Base-by-base conservation (phyloP, 2,888 invertebrate genomes). In the Meteorus cinctellus region DNA sequence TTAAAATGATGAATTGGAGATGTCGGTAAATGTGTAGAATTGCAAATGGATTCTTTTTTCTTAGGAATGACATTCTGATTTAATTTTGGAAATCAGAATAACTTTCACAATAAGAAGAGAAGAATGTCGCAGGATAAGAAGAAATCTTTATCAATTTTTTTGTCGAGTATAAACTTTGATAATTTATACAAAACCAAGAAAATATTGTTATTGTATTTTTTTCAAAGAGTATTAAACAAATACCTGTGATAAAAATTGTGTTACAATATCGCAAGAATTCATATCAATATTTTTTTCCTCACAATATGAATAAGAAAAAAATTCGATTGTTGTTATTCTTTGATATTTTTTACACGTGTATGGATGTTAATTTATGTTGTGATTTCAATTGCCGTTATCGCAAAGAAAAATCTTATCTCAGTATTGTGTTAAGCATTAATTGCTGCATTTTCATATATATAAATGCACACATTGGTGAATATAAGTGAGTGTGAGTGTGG, bases 351-450 rank as follows among this genome's bases (percentile, higher is more conserved):
- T 19, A 48, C 55, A 55, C 55, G 55, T 55, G 1, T 24, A 8
- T 48, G 4, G n/a, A 48, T 48, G 48, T 66, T 66, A 66, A 66
- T 41, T 41, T 66, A 41, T 19, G 55, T 55, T 55, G 55, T 8
- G 55, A 55, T 55, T 55, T 24, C 55, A 55, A 55, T 55, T 55
- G 55, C 19, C 8, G n/a, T 55, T 55, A 55, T 55, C 55, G 19
- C 19, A 10, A 19, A 55, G n/a, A 6, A 10, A 27, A 66, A 66
- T 66, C 66, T 73, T n/a, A 51, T 51, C 51, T 68, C 29, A 29
- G 27, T 72, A 36, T 66, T 66, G 34, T 65, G 55, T 66, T 65
- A 41, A 31, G 55, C 73, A 73, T 73, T 66, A 66, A 73, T 66
- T 66, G 72, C 45, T 34, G 65, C 29, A 59, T 62, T 45, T 70